phyloP scores from a whole-genome alignment of 2,888 invertebrate genomes.

The Diogma glabrata region DNA sequence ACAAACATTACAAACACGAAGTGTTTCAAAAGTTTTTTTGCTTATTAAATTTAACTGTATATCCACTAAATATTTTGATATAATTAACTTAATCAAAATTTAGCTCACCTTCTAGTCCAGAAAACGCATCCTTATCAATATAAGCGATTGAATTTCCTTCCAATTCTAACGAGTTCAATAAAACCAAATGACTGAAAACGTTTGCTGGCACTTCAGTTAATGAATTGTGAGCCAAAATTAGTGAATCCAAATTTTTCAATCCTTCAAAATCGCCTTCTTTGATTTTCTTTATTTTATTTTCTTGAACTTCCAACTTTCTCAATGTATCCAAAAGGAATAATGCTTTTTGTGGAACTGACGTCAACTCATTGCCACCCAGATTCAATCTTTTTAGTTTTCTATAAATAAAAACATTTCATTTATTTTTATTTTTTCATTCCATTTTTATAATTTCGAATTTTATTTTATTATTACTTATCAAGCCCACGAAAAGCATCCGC shows the following conservation, averaged over 20 bases:
- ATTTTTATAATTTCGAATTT: neutral
- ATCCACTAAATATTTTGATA: too few species aligned
- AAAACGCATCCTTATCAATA: constrained; percentile 75
- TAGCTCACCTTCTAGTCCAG: constrained; percentile 78
- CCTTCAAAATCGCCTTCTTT: constrained; percentile 79
- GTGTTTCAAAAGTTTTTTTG: too few species aligned
- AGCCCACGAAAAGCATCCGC: constrained; percentile 75
- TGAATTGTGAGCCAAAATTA: constrained; percentile 78
- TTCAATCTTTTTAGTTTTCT: constrained; percentile 75
- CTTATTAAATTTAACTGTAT: too few species aligned
- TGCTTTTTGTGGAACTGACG: constrained; percentile 65
- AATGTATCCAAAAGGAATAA: constrained; percentile 67
- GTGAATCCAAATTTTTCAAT: constrained; percentile 64
- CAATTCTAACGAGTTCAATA: constrained; percentile 76
- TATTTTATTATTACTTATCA: constrained; percentile 52
- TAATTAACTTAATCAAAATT: too few species aligned
- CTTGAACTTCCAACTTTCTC: constrained; percentile 79
- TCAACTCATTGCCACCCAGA: constrained; percentile 72
- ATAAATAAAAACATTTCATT: constrained; percentile 22
- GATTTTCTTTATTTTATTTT: constrained; percentile 67
- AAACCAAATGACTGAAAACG: constrained; percentile 69
- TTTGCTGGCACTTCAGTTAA: constrained; percentile 64
- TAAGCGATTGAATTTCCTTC: constrained; percentile 74
- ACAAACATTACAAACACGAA: too few species aligned
- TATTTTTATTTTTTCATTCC: neutral